Base-by-base conservation (phyloP, 1,140 invertebrate genomes). In the Drosophila ercepeae region DNA sequence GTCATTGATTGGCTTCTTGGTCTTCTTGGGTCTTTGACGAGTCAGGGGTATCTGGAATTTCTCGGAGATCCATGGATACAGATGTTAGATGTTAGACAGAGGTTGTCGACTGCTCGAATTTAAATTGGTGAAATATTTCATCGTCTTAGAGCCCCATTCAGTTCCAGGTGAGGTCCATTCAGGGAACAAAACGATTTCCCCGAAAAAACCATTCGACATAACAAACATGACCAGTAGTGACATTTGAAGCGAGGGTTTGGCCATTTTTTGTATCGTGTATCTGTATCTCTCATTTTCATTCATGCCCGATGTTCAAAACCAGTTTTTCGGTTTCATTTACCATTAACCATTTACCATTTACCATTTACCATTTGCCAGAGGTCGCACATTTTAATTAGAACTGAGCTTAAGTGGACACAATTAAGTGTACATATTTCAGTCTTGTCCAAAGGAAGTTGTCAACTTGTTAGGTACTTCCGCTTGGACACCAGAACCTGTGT, bases 401-500 rank as follows among this genome's bases (percentile, higher is more conserved):
- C 45, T 34, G 39, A 63, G 69, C 63, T 48, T 46, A 67, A 74
- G 36, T 54, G 64, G 58, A 11, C 58, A 57, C 71, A 86, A 86
- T 79, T 76, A 84, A 75, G 69, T 16, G 41, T 36, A 49, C 34
- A 57, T 18, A 18, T 27, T 11, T 53, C 41, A 41, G 54, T 41
- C 51, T 45, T 59, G 57, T 58, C 60, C 46, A 67, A 68, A 84
- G 79, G 81, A 84, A 84, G 79, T 84, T 83, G 79, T 84, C 79
- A 84, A 79, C 75, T 45, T 41, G 63, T 27, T 32, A 18, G 34
- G 13, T 64, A 48, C 46, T 82, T 82, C 73, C 68, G 73, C 44
- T 57, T 42, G 49, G 46, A 44, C 41, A 52, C 19, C 5, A 14
- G 13, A 16, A 39, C 36, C n/a, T 4, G n/a, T 39, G 36, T 11